These are phyloP conservation scores for Eospalax fontanierii DNA, from an alignment of 2,797 vertebrate genomes.

Conservation along the genomic window DNA sequence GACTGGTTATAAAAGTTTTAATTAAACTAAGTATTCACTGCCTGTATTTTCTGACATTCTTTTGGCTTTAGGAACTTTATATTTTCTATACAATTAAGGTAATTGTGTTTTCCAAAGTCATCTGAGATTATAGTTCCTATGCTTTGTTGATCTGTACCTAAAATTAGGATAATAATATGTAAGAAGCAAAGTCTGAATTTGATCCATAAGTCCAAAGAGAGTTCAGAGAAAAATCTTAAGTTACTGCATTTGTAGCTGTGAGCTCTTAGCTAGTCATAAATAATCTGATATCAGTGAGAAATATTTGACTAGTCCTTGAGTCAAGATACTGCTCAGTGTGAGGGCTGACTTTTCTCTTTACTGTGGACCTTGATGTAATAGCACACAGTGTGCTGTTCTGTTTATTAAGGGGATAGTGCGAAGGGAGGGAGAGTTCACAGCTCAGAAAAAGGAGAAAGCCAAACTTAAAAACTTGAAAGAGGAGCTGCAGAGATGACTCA, in stretches of 20 bases:
- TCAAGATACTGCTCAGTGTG: neutral
- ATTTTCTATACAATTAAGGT: neutral
- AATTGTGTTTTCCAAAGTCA: constrained; percentile 8
- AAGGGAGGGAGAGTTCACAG: neutral
- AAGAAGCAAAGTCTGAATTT: constrained; percentile 10
- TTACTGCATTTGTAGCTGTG: neutral
- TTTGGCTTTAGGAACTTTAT: neutral
- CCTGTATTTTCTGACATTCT: neutral
- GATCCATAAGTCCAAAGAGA: neutral
- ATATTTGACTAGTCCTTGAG: neutral
- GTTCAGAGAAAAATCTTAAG: neutral
- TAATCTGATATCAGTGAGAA: neutral
- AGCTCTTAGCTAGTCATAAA: neutral
- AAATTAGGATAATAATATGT: neutral
- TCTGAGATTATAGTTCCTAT: neutral
- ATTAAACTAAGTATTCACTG: neutral
- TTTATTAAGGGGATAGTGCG: neutral
- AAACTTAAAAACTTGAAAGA: no score
- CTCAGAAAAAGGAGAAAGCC: neutral
- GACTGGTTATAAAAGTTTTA: neutral
- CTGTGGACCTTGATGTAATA: neutral
- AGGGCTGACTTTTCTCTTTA: neutral
- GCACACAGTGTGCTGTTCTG: neutral
- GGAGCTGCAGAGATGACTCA: no score
- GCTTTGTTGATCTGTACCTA: neutral